These are phyloP conservation scores for Syncerus caffer DNA, from an alignment of 2,797 vertebrate species.

Conservation along the genomic window DNA sequence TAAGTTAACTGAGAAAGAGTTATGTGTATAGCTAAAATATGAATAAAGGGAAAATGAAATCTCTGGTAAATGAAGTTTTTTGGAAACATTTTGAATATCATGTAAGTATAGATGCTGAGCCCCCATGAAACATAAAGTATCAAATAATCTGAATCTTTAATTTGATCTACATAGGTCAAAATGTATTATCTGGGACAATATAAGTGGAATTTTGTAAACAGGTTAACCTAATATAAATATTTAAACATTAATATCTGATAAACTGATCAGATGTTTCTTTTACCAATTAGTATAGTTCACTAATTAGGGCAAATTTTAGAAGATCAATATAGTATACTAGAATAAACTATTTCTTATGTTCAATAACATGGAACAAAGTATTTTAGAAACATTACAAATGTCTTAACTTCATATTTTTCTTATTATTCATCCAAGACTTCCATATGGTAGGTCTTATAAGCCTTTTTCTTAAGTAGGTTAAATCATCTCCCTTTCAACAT, in stretches of 20 bases:
- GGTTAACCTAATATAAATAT: not conserved
- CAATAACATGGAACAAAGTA: not conserved
- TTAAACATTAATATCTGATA: not conserved
- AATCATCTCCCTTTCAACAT: not conserved
- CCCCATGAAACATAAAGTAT: not conserved
- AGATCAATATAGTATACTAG: not conserved
- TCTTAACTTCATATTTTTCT: constrained; percentile 1
- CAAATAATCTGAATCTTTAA: not conserved
- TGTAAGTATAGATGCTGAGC: not conserved
- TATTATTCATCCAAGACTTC: not conserved
- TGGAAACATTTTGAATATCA: not conserved
- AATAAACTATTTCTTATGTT: not conserved
- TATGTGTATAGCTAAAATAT: not conserved
- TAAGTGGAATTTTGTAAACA: not conserved
- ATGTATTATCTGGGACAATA: not conserved
- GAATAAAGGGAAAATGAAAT: not conserved
- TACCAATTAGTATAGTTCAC: not conserved
- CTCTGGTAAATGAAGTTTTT: not conserved
- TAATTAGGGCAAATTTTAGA: not conserved
- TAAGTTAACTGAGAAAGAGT: not conserved
- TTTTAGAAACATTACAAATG: not conserved
- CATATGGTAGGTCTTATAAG: not conserved
- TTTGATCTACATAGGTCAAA: not conserved
- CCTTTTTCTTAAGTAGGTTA: not conserved
- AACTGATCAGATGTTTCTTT: not conserved